Evolutionary conservation across 2,888 invertebrate genomes (phyloP).

Genomic region (Azorinus chamasolen): DNA sequence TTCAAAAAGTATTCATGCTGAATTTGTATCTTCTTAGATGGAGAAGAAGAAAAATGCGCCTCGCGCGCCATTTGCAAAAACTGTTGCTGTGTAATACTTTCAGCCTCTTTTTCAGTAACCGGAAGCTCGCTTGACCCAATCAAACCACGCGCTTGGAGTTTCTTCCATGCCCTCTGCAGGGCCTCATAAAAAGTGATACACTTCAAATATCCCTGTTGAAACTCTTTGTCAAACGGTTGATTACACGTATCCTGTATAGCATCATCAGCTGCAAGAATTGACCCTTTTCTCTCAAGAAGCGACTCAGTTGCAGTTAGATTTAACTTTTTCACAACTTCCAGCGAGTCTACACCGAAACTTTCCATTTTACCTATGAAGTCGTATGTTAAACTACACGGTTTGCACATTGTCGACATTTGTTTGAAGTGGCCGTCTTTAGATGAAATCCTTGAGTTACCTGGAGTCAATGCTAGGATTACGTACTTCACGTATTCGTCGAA

Average conservation of each 20-base stretch:
- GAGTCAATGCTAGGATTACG: conserved; percentile 37
- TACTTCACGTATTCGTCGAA: conserved; percentile 70
- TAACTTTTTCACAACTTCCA: conserved; percentile 24
- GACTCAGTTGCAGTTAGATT: conserved; percentile 19
- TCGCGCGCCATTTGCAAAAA: conserved; percentile 49
- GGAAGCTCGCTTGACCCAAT: conserved; percentile 55
- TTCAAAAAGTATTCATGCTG: conserved; percentile 60
- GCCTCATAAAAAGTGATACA: conserved; percentile 70
- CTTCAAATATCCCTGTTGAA: conserved; percentile 54
- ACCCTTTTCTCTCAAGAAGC: conserved; percentile 30
- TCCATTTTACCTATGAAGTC: conserved; percentile 55
- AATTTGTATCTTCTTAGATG: conserved; percentile 51
- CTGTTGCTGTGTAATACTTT: conserved; percentile 24
- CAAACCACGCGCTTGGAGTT: conserved; percentile 73
- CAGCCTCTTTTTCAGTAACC: conserved; percentile 20
- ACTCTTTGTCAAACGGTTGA: conserved; percentile 62
- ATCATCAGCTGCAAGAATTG: conserved; percentile 61
- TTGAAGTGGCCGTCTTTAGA: conserved; percentile 34
- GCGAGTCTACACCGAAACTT: conserved; percentile 23
- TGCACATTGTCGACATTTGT: conserved; percentile 24
- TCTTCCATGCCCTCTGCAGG: conserved; percentile 66
- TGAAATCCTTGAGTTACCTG: background rate
- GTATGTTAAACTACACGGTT: conserved; percentile 34
- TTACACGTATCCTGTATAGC: conserved; percentile 51
- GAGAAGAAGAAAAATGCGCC: conserved; percentile 25